Evolutionary conservation across 2,113 vertebrate genomes (phyloP).

Genomic region (Hemicordylus capensis): DNA sequence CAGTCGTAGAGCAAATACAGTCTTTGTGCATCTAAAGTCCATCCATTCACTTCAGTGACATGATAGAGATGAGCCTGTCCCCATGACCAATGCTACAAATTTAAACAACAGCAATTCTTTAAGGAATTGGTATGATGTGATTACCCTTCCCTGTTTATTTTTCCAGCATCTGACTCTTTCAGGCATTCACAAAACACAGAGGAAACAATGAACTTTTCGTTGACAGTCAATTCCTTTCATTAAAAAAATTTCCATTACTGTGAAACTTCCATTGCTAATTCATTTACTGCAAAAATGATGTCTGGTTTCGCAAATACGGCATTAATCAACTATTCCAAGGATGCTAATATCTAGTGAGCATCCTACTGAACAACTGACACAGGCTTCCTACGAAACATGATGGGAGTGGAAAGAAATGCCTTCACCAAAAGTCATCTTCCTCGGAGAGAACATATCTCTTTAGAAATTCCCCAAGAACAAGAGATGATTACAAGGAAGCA

Average conservation of each 20-base stretch:
- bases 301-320: conserved; percentile 39
- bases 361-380: conserved; percentile 42
- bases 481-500: conserved; percentile 78
- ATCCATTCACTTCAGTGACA: neutral
- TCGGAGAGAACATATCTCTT: conserved; percentile 74
- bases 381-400: conserved; percentile 40
- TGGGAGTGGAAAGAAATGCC: conserved; percentile 55
- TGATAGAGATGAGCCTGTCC: neutral
- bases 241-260: neutral
- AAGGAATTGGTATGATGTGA: neutral
- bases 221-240: conserved; percentile 5
- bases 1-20: too few species aligned
- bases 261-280: neutral
- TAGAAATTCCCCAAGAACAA: conserved; percentile 78
- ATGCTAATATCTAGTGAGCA: conserved; percentile 29
- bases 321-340: conserved; percentile 44
- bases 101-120: conserved; percentile 22
- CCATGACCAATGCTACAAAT: conserved; percentile 7
- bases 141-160: neutral
- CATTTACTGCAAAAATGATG: conserved; percentile 26
- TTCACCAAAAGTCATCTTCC: conserved; percentile 70
- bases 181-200: neutral
- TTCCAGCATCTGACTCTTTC: neutral
- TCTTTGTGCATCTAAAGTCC: neutral
- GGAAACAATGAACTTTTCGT: conserved; percentile 59